Conservation (phyloP, 2,113 vertebrate genomes). For the Thymallus thymallus region DNA sequence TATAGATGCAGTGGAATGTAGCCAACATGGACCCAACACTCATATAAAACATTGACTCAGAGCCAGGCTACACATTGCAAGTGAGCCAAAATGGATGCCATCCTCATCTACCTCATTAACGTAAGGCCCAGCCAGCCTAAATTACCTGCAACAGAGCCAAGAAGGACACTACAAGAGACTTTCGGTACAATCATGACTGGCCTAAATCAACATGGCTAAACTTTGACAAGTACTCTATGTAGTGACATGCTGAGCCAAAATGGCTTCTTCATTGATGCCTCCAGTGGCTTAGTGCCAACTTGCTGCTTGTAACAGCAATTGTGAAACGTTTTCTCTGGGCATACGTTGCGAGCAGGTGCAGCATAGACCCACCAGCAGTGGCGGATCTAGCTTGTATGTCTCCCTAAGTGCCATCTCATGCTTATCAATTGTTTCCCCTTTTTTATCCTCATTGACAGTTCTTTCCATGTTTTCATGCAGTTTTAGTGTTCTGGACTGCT, state of each 20-base stretch:
- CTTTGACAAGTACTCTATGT: background rate
- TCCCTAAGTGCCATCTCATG: too few species aligned
- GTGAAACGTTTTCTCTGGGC: background rate
- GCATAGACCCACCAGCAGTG: too few species aligned
- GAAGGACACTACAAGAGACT: too few species aligned
- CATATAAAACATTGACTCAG: background rate
- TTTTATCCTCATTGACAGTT: too few species aligned
- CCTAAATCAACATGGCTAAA: background rate
- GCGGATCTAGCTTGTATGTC: too few species aligned
- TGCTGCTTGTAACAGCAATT: background rate
- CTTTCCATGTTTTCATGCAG: too few species aligned
- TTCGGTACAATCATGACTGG: background rate
- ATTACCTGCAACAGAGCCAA: background rate
- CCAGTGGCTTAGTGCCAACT: background rate
- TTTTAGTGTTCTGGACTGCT: too few species aligned
- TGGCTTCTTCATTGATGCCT: background rate
- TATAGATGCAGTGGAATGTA: background rate
- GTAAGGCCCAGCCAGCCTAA: background rate
- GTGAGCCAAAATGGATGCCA: background rate
- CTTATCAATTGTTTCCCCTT: too few species aligned
- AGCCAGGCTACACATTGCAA: background rate
- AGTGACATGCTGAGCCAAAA: conserved; percentile 1
- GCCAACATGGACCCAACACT: background rate
- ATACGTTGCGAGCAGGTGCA: background rate
- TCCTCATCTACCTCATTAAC: background rate